phyloP scores from a whole-genome alignment of 2,888 invertebrate genomes.

The Euzetes globulus region DNA sequence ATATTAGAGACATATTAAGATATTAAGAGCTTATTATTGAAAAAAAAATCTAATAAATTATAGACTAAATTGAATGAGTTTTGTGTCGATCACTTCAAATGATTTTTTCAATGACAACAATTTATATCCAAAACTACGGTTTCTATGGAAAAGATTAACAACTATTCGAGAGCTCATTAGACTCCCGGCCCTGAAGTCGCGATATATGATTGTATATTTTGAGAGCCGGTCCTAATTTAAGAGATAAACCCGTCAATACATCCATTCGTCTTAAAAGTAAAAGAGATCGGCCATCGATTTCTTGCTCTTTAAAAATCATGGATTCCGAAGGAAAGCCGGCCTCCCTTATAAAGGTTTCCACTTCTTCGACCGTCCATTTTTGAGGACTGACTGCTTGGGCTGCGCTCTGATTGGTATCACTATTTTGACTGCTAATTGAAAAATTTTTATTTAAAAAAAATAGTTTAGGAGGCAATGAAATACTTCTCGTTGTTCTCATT shows the following conservation, averaged over 20 bases:
- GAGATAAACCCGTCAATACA: slow-evolving; percentile 67
- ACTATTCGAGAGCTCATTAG: not conserved
- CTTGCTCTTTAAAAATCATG: slow-evolving; percentile 52
- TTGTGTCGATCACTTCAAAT: not conserved
- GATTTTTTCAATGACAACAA: not conserved
- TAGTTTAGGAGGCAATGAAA: not conserved
- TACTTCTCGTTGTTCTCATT: not conserved
- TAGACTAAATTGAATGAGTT: not conserved
- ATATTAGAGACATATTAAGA: too few relatives aligned
- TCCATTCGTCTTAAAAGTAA: slow-evolving; percentile 74
- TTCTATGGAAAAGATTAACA: not conserved
- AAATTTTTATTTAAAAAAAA: not conserved
- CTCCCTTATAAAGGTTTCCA: slow-evolving; percentile 10
- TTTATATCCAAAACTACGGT: not conserved
- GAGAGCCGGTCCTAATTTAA: slow-evolving; percentile 79
- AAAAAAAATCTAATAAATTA: not conserved
- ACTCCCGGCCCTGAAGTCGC: slow-evolving; percentile 55
- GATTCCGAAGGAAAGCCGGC: slow-evolving; percentile 33
- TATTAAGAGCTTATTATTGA: too few relatives aligned
- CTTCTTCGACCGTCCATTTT: slow-evolving; percentile 25
- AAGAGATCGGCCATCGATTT: slow-evolving; percentile 82
- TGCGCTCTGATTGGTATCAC: not conserved
- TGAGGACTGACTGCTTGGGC: not conserved
- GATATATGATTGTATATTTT: slow-evolving; percentile 73
- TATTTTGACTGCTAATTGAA: not conserved